phyloP scores from a whole-genome alignment of 2,113 vertebrate genomes.

The Geothlypis trichas region DNA sequence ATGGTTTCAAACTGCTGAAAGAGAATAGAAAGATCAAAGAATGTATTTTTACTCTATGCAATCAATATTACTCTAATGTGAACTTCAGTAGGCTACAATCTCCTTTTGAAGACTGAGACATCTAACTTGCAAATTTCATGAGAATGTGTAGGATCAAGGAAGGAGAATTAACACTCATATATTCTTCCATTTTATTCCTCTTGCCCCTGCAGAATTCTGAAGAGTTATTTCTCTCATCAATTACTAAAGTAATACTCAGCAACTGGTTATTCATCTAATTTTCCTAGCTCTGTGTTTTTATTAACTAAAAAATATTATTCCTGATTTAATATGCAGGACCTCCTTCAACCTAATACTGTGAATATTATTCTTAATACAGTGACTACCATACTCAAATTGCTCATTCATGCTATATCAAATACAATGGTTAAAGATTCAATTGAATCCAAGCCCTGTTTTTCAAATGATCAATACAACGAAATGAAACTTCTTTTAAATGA shows the following conservation, averaged over 20 bases:
- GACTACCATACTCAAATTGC: background rate
- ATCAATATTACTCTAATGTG: background rate
- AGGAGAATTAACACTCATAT: background rate
- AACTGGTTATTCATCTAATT: background rate
- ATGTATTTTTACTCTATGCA: background rate
- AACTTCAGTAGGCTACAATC: background rate
- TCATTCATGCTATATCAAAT: background rate
- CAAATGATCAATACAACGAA: background rate
- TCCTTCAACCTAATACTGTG: background rate
- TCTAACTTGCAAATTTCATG: slow-evolving; percentile 29
- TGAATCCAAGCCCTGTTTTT: background rate
- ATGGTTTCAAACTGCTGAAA: background rate
- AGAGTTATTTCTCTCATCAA: background rate
- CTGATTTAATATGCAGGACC: background rate
- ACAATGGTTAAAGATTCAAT: background rate
- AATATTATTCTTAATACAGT: background rate
- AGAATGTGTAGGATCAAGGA: background rate
- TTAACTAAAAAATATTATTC: background rate
- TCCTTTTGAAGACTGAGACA: slow-evolving; percentile 24
- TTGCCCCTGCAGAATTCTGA: background rate
- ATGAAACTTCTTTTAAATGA: background rate
- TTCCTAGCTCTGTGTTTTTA: background rate
- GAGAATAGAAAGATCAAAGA: background rate
- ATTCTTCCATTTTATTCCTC: background rate
- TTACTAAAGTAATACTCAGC: background rate